Base-by-base conservation (phyloP, 2,888 invertebrate species). In the Tiphia femorata region DNA sequence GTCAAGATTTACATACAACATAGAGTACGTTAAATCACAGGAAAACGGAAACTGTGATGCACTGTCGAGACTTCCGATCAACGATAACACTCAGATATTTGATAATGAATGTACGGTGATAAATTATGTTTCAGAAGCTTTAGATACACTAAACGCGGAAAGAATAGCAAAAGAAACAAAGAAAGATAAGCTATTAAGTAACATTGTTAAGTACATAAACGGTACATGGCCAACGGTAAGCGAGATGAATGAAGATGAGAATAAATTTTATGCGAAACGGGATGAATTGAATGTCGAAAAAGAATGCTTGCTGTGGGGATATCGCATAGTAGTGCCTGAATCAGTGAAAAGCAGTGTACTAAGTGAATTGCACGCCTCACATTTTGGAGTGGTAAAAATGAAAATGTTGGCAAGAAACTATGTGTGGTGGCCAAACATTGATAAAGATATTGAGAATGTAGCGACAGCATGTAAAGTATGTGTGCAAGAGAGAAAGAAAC, bases 341-440 rank as follows among this genome's bases (percentile, higher is more conserved):
- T n/a, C 0, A 0, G 17, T 59, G 29, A 21, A 27, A 20, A 6
- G 14, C 4, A 7, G 10, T 8, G 25, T 64, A 7, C 7, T 62
- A 20, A 30, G 23, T 0, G 59, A 59, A 33, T 12, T 64, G 1
- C 65, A 66, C 7, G 53, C 42, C 0, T 35, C 65, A 1, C 72
- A 72, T 35, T 41, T 67, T 1, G 67, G 72, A 0, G 59, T 71
- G 0, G 63, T 62, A 5, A 63, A 64, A 30, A 67, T 68, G 10
- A 68, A 67, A 47, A 60, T 59, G 27, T 47, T 61, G 5, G 66
- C 70, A 1, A 49, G 70, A 1, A 53, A 50, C 0, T 61, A 66
- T 10, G 58, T 68, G 0, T 72, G 61, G 62, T 70, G 66, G 68
- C 62, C 62, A 19, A 16, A 6, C 1, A 17, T 59, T 6, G 41